phyloP scores from a whole-genome alignment of 1,140 invertebrate genomes.

The Odontomachus brunneus region DNA sequence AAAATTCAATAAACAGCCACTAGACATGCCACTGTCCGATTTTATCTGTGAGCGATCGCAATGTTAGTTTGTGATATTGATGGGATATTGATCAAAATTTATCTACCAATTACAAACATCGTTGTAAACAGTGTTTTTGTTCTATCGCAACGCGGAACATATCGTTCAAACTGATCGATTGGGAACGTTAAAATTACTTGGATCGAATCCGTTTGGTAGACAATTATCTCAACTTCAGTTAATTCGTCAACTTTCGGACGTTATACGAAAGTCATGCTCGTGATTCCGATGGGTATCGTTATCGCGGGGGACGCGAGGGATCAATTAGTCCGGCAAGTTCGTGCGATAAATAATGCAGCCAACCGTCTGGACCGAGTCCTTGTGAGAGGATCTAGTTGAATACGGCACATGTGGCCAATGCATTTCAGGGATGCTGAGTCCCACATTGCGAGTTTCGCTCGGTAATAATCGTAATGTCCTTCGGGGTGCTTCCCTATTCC shows the following conservation, averaged over 20 bases:
- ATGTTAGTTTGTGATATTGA: neutral
- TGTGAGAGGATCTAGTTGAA: slow-evolving; percentile 79
- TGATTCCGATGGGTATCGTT: slow-evolving; percentile 55
- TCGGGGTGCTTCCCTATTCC: slow-evolving; percentile 75
- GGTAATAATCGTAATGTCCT: slow-evolving; percentile 86
- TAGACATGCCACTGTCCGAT: neutral
- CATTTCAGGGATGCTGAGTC: slow-evolving; percentile 75
- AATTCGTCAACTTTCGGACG: slow-evolving; percentile 17
- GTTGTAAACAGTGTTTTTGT: neutral
- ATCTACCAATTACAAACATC: neutral
- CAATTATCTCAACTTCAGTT: slow-evolving; percentile 25
- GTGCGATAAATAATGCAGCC: slow-evolving; percentile 83
- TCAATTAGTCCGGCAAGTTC: slow-evolving; percentile 80
- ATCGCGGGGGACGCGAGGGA: slow-evolving; percentile 68
- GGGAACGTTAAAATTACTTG: slow-evolving; percentile 25
- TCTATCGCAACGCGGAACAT: neutral
- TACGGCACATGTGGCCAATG: slow-evolving; percentile 79
- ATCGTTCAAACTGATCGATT: neutral
- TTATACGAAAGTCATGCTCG: slow-evolving; percentile 46
- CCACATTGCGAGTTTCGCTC: slow-evolving; percentile 75
- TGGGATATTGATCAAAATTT: slow-evolving; percentile 1
- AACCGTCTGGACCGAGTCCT: slow-evolving; percentile 81
- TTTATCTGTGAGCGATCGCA: neutral
- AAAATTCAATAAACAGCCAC: neutral
- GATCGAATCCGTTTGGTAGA: slow-evolving; percentile 21